phyloP scores from a whole-genome alignment of 2,113 vertebrate species.

The Xiphophorus hellerii region DNA sequence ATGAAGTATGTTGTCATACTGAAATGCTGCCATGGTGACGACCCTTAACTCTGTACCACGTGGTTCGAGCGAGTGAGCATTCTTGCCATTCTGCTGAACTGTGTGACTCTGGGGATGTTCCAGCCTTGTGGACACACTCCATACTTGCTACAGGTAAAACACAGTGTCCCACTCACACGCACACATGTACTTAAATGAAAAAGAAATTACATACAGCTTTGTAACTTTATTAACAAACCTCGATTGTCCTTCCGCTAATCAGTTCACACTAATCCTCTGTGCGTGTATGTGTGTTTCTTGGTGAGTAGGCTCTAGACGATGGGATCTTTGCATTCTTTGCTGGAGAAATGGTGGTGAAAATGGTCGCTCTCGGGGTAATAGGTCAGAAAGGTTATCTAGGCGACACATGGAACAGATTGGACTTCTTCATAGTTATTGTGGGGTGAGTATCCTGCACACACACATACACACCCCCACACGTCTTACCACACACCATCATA shows the following conservation, averaged over 20 bases:
- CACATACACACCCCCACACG: conserved; percentile 18
- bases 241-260: conserved; percentile 57
- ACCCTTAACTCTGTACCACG: conserved; percentile 86
- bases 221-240: conserved; percentile 60
- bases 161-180: conserved; percentile 20
- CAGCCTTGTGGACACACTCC: conserved; percentile 93
- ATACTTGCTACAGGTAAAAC: conserved; percentile 76
- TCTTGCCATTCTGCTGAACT: conserved; percentile 97
- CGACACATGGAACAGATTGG: conserved; percentile 97
- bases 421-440: conserved; percentile 98
- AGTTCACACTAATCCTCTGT: conserved; percentile 56
- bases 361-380: conserved; percentile 95
- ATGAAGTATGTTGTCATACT: conserved; percentile 15
- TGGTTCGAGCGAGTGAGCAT: conserved; percentile 98
- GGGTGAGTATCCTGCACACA: conserved; percentile 83
- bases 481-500: conserved; percentile 52
- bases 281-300: conserved; percentile 16
- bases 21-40: conserved; percentile 1
- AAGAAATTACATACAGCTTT: conserved; percentile 59
- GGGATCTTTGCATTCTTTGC: conserved; percentile 89
- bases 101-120: conserved; percentile 97
- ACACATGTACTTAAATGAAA: conserved; percentile 29
- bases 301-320: conserved; percentile 70
- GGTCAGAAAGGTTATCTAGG: conserved; percentile 97
- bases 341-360: conserved; percentile 98